Percentiles rank a stretch among this genome's conserved stretches.
These are phyloP conservation scores for Oikopleura dioica DNA, from an alignment of 23 tunicate species.

Conservation along the genomic window DNA sequence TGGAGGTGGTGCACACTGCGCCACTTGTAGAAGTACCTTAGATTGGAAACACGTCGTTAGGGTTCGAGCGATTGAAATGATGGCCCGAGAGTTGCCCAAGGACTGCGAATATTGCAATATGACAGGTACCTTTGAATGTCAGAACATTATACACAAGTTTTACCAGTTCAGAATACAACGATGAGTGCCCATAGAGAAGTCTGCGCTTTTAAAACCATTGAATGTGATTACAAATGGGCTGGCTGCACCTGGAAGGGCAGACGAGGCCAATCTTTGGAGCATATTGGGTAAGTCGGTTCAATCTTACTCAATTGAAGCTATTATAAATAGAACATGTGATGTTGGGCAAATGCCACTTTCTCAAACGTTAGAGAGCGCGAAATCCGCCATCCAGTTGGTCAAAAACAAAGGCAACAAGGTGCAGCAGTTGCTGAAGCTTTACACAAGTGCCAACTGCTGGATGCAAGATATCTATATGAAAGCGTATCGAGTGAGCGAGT, in stretches of 20 bases:
- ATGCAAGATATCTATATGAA: not conserved
- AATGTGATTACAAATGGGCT: not conserved
- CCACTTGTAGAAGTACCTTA: too few relatives aligned
- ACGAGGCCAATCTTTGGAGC: not conserved
- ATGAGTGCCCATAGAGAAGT: not conserved
- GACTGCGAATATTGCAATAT: too few relatives aligned
- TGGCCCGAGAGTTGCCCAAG: too few relatives aligned
- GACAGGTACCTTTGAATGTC: too few relatives aligned
- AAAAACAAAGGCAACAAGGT: too few relatives aligned
- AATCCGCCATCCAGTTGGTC: too few relatives aligned
- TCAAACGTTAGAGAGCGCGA: too few relatives aligned
- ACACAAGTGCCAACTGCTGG: not conserved
- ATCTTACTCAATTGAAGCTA: not conserved
- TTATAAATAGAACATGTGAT: not conserved
- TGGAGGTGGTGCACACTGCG: too few relatives aligned
- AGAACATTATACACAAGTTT: too few relatives aligned
- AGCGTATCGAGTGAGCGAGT: not conserved
- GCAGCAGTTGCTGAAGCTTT: not conserved
- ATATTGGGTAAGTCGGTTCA: not conserved
- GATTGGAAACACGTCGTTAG: too few relatives aligned
- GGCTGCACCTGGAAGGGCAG: not conserved
- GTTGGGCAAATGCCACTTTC: not conserved
- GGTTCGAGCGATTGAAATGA: too few relatives aligned
- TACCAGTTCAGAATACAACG: too few relatives aligned
- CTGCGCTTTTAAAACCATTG: not conserved